These are phyloP conservation scores for Lycaon pictus DNA, from an alignment of 2,113 vertebrate genomes.

Conservation along the genomic window DNA sequence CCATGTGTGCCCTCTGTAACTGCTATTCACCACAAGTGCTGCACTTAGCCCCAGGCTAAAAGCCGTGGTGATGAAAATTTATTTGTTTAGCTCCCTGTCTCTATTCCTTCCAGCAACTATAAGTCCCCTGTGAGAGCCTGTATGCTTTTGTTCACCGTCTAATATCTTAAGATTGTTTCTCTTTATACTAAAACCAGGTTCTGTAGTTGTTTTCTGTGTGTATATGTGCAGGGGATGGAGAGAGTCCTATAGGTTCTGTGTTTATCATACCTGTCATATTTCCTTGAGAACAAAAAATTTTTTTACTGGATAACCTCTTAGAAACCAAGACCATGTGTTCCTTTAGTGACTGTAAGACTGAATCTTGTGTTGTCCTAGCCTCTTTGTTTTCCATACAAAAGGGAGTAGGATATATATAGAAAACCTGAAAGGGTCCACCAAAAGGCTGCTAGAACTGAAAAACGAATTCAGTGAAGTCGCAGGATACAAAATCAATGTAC, in stretches of 20 bases:
- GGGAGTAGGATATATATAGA: neutral
- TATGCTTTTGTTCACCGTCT: neutral
- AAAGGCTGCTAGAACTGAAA: neutral
- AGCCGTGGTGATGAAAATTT: slow-evolving; percentile 14
- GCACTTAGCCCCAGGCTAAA: neutral
- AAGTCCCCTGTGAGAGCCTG: neutral
- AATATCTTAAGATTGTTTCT: slow-evolving; percentile 50
- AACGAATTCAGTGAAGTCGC: neutral
- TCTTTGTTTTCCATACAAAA: slow-evolving; percentile 48
- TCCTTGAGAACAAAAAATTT: neutral
- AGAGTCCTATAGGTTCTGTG: neutral
- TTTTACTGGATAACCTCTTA: slow-evolving; percentile 33
- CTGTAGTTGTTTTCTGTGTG: neutral
- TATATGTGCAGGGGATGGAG: neutral
- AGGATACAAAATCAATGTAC: neutral
- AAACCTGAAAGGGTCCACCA: neutral
- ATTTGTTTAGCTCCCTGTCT: slow-evolving; percentile 4
- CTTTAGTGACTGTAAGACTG: slow-evolving; percentile 6
- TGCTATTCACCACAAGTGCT: slow-evolving; percentile 31
- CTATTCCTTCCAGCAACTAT: neutral
- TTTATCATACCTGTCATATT: slow-evolving; percentile 36
- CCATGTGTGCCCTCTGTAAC: neutral
- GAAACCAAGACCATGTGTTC: neutral
- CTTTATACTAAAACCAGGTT: slow-evolving; percentile 3
- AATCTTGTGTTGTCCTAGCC: neutral